These are phyloP conservation scores for Octodon degus DNA, from an alignment of 2,113 vertebrate species.

Conservation along the genomic window DNA sequence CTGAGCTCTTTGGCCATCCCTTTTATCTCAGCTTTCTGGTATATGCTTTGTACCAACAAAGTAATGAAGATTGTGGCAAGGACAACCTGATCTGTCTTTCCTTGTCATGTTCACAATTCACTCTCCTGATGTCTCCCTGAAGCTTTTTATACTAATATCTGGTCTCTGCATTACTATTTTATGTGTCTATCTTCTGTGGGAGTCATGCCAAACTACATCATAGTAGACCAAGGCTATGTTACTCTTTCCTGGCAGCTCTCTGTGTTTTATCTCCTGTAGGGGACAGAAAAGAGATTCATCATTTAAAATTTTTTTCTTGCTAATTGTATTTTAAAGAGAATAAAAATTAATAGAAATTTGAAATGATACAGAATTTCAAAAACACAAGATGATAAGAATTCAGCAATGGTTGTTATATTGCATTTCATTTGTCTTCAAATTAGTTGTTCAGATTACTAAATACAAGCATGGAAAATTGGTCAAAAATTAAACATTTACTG, in stretches of 20 bases:
- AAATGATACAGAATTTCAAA: too few relatives aligned
- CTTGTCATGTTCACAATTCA: not conserved
- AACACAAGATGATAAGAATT: too few relatives aligned
- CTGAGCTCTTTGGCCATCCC: too few relatives aligned
- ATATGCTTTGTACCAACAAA: not conserved
- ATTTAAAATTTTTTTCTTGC: too few relatives aligned
- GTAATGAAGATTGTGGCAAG: not conserved
- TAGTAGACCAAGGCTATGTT: not conserved
- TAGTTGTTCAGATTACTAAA: too few relatives aligned
- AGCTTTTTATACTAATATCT: not conserved
- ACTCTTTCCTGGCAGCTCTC: not conserved
- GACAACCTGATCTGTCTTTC: not conserved
- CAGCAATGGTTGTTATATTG: too few relatives aligned
- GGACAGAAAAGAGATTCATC: not conserved
- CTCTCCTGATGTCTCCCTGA: not conserved
- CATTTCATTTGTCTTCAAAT: too few relatives aligned
- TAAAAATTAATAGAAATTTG: too few relatives aligned
- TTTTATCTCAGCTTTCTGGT: not conserved
- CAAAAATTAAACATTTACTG: too few relatives aligned
- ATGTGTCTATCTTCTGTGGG: not conserved
- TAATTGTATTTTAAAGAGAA: too few relatives aligned
- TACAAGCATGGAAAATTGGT: too few relatives aligned
- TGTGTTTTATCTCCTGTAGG: not conserved
- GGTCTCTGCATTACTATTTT: constrained; percentile 19
- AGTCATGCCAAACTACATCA: not conserved